phyloP scores from a whole-genome alignment of 2,888 invertebrate genomes.

The Rotaria socialis region DNA sequence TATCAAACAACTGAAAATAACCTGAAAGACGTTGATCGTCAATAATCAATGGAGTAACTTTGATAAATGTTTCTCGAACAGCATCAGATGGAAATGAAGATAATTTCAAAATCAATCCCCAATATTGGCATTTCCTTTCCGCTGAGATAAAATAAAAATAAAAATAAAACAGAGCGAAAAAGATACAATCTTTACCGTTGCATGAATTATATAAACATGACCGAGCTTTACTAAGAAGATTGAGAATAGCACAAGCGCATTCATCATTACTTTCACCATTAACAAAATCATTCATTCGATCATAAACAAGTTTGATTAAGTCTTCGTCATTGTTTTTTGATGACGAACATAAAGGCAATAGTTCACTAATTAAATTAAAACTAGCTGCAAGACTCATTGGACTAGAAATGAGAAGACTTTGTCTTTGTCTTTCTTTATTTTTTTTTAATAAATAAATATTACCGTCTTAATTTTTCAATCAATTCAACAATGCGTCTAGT shows the following conservation, averaged over 20 bases:
- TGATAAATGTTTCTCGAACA: neutral
- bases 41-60: neutral
- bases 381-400: conserved; percentile 11
- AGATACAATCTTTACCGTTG: neutral
- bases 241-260: conserved; percentile 1
- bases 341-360: neutral
- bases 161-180: neutral
- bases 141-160: neutral
- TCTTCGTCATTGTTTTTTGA: neutral
- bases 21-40: conserved; percentile 7
- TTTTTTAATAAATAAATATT: neutral
- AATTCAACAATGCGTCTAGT: neutral
- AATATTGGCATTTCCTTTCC: neutral
- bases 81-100: neutral
- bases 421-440: neutral
- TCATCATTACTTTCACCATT: conserved; percentile 8
- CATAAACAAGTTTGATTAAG: neutral
- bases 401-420: neutral
- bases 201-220: neutral
- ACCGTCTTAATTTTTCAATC: conserved; percentile 1
- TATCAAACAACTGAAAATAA: neutral
- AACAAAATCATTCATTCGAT: conserved; percentile 6
- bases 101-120: neutral
- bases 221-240: neutral
- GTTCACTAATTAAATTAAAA: conserved; percentile 18